Conservation (phyloP, 2,888 invertebrate species). For the Himalopsyche japonica region DNA sequence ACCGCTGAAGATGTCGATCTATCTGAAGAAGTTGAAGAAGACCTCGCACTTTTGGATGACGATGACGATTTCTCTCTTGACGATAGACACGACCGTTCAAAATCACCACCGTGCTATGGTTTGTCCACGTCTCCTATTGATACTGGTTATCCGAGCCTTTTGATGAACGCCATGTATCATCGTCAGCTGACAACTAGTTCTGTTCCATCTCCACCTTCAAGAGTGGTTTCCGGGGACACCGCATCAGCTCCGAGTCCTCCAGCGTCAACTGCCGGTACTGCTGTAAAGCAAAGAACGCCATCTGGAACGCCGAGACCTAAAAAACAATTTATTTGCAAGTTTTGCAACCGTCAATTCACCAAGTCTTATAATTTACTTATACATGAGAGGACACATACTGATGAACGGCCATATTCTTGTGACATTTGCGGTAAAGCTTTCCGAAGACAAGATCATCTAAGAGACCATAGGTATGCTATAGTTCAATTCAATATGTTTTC, state of each 20-base stretch:
- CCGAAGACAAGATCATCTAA: conserved; percentile 92
- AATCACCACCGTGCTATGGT: conserved; percentile 52
- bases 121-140: conserved; percentile 64
- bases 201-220: conserved; percentile 56
- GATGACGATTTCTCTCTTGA: conserved; percentile 72
- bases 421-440: conserved; percentile 98
- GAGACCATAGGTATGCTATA: conserved; percentile 80
- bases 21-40: conserved; percentile 74
- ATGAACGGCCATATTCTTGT: conserved; percentile 96
- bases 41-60: conserved; percentile 73
- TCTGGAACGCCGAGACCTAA: conserved; percentile 81
- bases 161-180: conserved; percentile 71
- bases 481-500: background rate
- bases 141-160: conserved; percentile 70
- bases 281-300: conserved; percentile 54
- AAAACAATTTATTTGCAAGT: conserved; percentile 98
- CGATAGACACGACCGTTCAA: conserved; percentile 54
- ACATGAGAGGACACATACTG: conserved; percentile 96
- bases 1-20: conserved; percentile 67
- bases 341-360: conserved; percentile 95
- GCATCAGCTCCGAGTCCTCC: conserved; percentile 48
- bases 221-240: conserved; percentile 52
- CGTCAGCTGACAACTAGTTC: conserved; percentile 58
- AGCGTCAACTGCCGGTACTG: conserved; percentile 54
- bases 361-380: conserved; percentile 97